These are phyloP conservation scores for Rhodinocichla rosea DNA, from an alignment of 2,113 vertebrate genomes.

Conservation along the genomic window DNA sequence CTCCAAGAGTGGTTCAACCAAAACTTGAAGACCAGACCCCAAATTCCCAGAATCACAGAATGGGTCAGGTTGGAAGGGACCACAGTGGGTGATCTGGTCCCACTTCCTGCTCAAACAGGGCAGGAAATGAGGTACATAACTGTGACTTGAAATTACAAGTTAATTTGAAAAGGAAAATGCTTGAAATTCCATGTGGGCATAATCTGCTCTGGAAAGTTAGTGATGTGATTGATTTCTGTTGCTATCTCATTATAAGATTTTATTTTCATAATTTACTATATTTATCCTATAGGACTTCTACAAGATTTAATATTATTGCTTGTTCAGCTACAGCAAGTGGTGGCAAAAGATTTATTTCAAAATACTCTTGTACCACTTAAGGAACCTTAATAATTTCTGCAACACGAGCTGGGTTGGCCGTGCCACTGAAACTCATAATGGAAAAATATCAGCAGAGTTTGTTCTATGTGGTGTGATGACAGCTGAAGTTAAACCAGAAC, in stretches of 20 bases:
- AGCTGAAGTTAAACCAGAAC: not conserved
- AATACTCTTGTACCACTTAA: not conserved
- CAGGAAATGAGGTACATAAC: not conserved
- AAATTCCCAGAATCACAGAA: not conserved
- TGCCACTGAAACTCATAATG: not conserved
- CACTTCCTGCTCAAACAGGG: not conserved
- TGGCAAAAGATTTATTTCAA: not conserved
- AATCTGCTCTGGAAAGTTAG: not conserved
- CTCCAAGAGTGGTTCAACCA: not conserved
- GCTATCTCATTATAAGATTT: not conserved
- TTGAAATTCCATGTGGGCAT: not conserved
- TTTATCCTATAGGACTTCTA: not conserved
- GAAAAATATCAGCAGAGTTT: not conserved
- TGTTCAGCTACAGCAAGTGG: not conserved
- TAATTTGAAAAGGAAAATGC: not conserved
- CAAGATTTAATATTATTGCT: not conserved
- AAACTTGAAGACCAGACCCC: not conserved
- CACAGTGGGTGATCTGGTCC: not conserved
- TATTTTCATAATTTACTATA: not conserved
- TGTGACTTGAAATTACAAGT: not conserved
- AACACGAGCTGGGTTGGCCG: not conserved
- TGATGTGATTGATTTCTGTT: not conserved
- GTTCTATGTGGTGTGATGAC: not conserved
- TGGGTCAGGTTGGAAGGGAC: not conserved
- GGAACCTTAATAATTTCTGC: not conserved